Percentiles rank a stretch among this genome's conserved stretches.
Evolutionary conservation across 2,888 invertebrate species (phyloP).

Genomic region (Smittia sp.): DNA sequence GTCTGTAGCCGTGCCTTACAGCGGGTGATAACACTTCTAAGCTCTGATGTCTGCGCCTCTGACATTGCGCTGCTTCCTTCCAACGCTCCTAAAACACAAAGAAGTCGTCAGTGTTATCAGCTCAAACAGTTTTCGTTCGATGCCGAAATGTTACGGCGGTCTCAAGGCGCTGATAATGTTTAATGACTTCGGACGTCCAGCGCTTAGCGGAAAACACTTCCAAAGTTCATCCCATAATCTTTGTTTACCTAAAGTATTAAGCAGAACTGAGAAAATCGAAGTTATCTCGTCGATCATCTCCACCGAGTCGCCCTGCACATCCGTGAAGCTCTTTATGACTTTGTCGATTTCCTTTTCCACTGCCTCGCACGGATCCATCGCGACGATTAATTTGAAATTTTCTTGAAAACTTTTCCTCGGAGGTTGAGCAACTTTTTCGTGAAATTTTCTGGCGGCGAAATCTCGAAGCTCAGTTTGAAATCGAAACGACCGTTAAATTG

Average conservation of each 20-base stretch:
- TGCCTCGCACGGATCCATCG: slow-evolving; percentile 47
- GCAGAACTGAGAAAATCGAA: background rate
- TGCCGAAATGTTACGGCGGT: background rate
- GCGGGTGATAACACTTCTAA: background rate
- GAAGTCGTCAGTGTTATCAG: too few relatives aligned
- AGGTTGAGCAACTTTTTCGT: too few relatives aligned
- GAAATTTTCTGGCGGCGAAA: too few relatives aligned
- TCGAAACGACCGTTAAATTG: too few relatives aligned
- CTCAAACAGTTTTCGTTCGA: too few relatives aligned
- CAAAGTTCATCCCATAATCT: slow-evolving; percentile 4
- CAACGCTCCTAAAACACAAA: slow-evolving; percentile 13
- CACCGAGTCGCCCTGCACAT: slow-evolving; percentile 49
- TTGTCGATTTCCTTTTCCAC: slow-evolving; percentile 53
- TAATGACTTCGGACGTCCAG: background rate
- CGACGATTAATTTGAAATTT: background rate
- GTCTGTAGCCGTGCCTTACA: slow-evolving; percentile 74
- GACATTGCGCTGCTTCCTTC: background rate
- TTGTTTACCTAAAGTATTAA: slow-evolving; percentile 13
- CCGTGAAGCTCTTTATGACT: slow-evolving; percentile 51
- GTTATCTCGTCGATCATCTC: slow-evolving; percentile 13
- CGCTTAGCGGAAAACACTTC: background rate
- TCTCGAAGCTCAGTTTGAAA: too few relatives aligned
- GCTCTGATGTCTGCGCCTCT: background rate
- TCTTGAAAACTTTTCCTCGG: too few relatives aligned
- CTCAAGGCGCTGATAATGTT: background rate